These are phyloP conservation scores for Steinernema feltiae DNA, from an alignment of 1,140 invertebrate genomes.

Conservation along the genomic window DNA sequence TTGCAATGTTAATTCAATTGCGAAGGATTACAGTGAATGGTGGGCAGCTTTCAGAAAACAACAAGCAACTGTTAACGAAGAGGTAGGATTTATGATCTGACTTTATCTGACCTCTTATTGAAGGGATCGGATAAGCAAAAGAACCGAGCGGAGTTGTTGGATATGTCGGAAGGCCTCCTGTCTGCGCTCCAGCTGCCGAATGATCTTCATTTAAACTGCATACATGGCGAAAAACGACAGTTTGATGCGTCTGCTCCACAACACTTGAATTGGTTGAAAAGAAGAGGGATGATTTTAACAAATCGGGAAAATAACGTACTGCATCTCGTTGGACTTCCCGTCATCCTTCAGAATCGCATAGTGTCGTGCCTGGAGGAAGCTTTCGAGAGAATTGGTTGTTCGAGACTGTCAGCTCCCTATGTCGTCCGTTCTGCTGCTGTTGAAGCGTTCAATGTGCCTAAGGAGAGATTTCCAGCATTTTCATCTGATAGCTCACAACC, in stretches of 20 bases:
- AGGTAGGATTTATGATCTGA: not conserved
- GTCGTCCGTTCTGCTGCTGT: not conserved
- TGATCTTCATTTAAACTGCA: not conserved
- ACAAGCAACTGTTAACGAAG: not conserved
- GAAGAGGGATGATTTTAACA: not conserved
- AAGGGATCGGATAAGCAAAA: not conserved
- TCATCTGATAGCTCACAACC: not conserved
- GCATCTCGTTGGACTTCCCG: not conserved
- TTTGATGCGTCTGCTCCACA: not conserved
- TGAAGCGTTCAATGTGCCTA: not conserved
- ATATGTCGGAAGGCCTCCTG: not conserved
- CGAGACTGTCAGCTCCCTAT: not conserved
- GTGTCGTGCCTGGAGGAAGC: not conserved
- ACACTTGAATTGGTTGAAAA: not conserved
- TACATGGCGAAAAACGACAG: not conserved
- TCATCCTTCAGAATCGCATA: not conserved
- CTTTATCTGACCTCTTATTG: not conserved
- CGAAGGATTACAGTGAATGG: not conserved
- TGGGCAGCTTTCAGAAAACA: not conserved
- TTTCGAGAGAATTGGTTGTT: not conserved
- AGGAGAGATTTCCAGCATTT: not conserved
- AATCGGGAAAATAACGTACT: not conserved
- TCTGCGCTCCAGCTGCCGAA: not conserved
- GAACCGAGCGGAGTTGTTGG: not conserved
- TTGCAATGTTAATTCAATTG: not conserved